phyloP scores from a whole-genome alignment of 2,888 invertebrate species.

The Parthenolecanium corni region DNA sequence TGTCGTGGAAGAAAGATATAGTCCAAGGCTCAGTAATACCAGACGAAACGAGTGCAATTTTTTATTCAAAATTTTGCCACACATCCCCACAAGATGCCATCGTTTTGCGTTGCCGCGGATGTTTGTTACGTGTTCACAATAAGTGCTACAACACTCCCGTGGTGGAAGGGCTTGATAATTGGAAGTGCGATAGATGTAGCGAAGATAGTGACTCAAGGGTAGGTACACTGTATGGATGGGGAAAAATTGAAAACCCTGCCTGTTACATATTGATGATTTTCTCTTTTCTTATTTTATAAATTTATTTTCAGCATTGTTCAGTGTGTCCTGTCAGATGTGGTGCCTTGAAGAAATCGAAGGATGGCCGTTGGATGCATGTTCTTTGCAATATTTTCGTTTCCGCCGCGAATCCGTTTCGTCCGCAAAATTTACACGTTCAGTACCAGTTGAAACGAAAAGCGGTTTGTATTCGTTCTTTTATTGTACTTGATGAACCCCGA shows the following conservation, averaged over 20 bases:
- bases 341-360: conserved; percentile 51
- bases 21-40: not conserved
- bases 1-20: not conserved
- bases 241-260: no score
- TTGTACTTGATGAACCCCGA: no score
- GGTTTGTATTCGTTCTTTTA: no score
- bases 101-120: conserved; percentile 19
- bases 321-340: conserved; percentile 49
- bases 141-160: conserved; percentile 14
- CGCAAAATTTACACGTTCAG: not conserved
- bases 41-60: conserved; percentile 1
- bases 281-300: not conserved
- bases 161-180: not conserved
- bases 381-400: conserved; percentile 26
- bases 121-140: conserved; percentile 28
- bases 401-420: conserved; percentile 15
- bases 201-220: conserved; percentile 2
- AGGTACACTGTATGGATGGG: conserved; percentile 11
- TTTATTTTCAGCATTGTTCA: conserved; percentile 41
- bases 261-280: not conserved
- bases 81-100: not conserved
- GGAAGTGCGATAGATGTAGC: conserved; percentile 28
- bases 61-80: conserved; percentile 8
- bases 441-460: not conserved
- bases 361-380: conserved; percentile 50